Base-by-base conservation (phyloP, 1,140 invertebrate genomes). In the Homarus americanus region DNA sequence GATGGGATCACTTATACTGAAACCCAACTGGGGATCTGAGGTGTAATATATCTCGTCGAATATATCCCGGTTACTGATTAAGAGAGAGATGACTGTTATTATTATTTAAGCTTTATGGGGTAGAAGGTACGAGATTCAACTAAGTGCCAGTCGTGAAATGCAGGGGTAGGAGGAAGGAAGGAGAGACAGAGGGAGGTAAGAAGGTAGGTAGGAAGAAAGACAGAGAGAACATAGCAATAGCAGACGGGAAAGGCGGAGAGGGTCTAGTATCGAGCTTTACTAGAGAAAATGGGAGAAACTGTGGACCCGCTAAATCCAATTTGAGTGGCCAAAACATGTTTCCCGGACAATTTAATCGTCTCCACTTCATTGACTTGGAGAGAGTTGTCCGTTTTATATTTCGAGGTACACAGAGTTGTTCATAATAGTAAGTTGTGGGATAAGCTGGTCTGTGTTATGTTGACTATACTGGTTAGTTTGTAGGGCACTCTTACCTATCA, bases 271-370 rank as follows among this genome's bases (percentile, higher is more conserved):
- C 53, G 15, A 58, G 24, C 24, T 58, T 15, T 15, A 58, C 53
- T 24, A 0, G 17, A 3, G 28, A 12, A 75, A 32, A 40, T 9
- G 15, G 40, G 28, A 40, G 36, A 40, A 44, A 32, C 28, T 9
- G 73, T 40, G 36, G 73, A 44, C 36, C 73, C 36, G 66, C 17
- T 53, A 63, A 82, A 58, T 38, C 36, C 24, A 82, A 58, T 58
- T 32, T 63, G 32, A 82, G 32, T 24, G 49, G 10, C 80, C 38
- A 82, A 82, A 82, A 63, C 58, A 82, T 66, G 49, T 63, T 82
- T 82, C 36, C 58, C 58, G 44, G 34, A 66, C 49, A 82, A 40
- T 63, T 82, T 24, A 63, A 82, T 63, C 24, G 38, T 36, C 49
- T 63, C 34, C 49, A 38, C 80, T 34, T 40, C 38, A 82, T 38